Conservation (phyloP, 2,113 vertebrate genomes). For the Misgurnus anguillicaudatus region DNA sequence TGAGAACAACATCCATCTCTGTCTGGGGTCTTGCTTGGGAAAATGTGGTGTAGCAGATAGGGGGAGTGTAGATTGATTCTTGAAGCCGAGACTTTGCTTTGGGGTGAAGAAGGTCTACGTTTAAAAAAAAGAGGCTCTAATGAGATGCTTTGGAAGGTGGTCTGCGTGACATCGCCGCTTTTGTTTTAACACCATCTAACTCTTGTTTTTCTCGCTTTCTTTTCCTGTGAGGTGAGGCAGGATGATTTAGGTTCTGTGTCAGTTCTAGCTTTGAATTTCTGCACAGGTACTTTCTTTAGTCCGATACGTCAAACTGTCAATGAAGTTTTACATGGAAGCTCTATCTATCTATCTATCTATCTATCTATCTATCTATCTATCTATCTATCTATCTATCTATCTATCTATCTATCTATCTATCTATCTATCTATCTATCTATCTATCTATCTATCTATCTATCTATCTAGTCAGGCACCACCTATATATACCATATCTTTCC, state of each 20-base stretch:
- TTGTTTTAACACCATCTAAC: constrained; percentile 10
- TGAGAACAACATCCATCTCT: constrained; percentile 47
- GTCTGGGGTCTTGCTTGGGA: constrained; percentile 30
- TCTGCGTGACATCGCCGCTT: neutral
- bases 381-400: too few relatives aligned
- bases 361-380: too few relatives aligned
- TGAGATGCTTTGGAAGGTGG: constrained; percentile 33
- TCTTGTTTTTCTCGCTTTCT: neutral
- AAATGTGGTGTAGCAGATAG: constrained; percentile 22
- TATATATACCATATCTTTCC: too few relatives aligned
- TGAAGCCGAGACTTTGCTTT: constrained; percentile 21
- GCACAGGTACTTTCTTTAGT: neutral
- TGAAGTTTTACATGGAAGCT: neutral
- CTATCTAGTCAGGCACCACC: too few relatives aligned
- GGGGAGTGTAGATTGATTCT: constrained; percentile 33
- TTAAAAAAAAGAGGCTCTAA: constrained; percentile 31
- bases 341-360: too few relatives aligned
- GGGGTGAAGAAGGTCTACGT: constrained; percentile 29
- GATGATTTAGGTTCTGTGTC: constrained; percentile 37
- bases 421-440: too few relatives aligned
- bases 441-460: too few relatives aligned
- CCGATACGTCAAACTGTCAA: neutral
- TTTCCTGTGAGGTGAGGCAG: neutral
- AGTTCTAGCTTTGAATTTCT: neutral
- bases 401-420: too few relatives aligned